These are phyloP conservation scores for Bombus soroeensis DNA, from an alignment of 1,140 invertebrate species.

Conservation along the genomic window DNA sequence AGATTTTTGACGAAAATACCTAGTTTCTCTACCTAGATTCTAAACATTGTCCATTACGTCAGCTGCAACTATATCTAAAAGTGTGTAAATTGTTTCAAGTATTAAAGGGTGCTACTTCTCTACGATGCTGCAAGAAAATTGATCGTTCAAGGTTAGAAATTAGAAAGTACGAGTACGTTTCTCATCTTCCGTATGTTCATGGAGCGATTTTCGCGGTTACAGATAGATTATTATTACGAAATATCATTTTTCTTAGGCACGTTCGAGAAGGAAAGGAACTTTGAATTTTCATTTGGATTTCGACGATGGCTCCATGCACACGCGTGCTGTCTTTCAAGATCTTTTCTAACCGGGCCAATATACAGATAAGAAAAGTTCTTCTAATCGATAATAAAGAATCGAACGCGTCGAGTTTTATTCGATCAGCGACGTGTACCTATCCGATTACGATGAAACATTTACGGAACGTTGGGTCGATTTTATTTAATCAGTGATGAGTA, in stretches of 20 bases:
- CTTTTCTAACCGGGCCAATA: constrained; percentile 9
- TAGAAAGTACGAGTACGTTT: background rate
- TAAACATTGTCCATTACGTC: constrained; percentile 43
- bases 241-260: no score
- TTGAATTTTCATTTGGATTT: background rate
- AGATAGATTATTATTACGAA: no score
- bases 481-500: background rate
- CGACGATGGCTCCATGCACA: constrained; percentile 2
- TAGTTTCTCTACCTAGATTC: constrained; percentile 40
- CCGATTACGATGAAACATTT: background rate
- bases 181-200: background rate
- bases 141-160: constrained; percentile 41
- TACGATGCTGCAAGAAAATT: constrained; percentile 44
- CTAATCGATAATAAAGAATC: constrained; percentile 23
- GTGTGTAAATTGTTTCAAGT: constrained; percentile 19
- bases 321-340: background rate
- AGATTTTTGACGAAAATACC: constrained; percentile 31
- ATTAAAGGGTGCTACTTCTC: constrained; percentile 43
- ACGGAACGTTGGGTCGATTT: background rate
- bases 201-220: background rate
- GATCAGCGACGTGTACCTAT: background rate
- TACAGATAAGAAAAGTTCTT: constrained; percentile 19
- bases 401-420: constrained; percentile 9
- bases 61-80: constrained; percentile 44
- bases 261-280: background rate